Percentiles rank a stretch among this genome's conserved stretches.
Evolutionary conservation across 2,113 vertebrate species (phyloP).

Genomic region (Perognathus longimembris): DNA sequence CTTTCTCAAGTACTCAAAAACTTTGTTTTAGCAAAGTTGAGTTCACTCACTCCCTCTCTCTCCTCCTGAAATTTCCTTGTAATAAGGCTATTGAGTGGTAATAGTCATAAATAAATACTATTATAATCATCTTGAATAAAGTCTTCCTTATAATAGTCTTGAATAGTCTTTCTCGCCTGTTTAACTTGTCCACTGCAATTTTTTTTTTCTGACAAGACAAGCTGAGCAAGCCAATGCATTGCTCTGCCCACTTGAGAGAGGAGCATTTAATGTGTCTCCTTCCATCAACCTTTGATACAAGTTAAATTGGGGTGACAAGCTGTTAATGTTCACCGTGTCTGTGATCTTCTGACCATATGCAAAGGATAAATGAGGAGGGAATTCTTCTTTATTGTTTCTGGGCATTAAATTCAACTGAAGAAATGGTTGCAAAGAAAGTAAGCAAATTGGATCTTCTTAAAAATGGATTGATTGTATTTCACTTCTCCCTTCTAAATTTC

Average conservation of each 20-base stretch:
- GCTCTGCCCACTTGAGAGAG: conserved; percentile 52
- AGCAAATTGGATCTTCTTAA: conserved; percentile 72
- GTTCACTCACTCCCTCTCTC: neutral
- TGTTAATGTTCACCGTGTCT: conserved; percentile 74
- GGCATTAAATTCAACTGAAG: conserved; percentile 83
- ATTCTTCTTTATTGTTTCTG: conserved; percentile 72
- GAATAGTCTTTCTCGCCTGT: conserved; percentile 25
- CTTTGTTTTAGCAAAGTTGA: neutral
- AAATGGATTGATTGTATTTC: conserved; percentile 68
- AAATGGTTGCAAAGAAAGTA: conserved; percentile 74
- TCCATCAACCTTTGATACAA: conserved; percentile 79
- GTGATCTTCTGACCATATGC: conserved; percentile 62
- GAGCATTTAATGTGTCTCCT: conserved; percentile 75
- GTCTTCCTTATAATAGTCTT: no score
- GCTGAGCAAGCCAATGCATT: conserved; percentile 64
- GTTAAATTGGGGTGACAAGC: conserved; percentile 78
- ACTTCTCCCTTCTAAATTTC: conserved; percentile 16
- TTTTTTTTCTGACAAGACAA: conserved; percentile 54
- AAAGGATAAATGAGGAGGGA: conserved; percentile 63
- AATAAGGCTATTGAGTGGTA: neutral
- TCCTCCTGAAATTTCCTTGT: neutral
- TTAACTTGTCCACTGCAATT: conserved; percentile 54
- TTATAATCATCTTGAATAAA: no score
- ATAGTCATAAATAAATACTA: conserved; percentile 1
- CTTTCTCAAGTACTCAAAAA: neutral